Conservation (phyloP, 1,140 invertebrate genomes). For the Lordiphosa stackelbergi region DNA sequence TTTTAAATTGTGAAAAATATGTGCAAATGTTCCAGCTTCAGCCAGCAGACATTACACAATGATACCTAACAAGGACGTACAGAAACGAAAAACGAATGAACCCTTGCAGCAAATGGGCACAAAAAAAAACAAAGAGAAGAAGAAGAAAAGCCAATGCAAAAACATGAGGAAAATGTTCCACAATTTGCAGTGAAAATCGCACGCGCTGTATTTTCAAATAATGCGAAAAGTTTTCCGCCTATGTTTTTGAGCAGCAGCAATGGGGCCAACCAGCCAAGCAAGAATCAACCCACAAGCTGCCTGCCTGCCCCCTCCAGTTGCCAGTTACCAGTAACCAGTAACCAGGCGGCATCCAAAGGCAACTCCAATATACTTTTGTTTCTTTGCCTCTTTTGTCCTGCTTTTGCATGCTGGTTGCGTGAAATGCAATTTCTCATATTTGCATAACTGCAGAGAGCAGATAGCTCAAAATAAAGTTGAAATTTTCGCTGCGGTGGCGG, state of each 20-base stretch:
- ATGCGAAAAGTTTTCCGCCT: slow-evolving; percentile 71
- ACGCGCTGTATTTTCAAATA: slow-evolving; percentile 70
- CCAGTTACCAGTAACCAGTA: slow-evolving; percentile 15
- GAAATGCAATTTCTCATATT: slow-evolving; percentile 74
- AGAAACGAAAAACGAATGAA: slow-evolving; percentile 27
- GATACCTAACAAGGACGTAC: slow-evolving; percentile 57
- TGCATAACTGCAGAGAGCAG: slow-evolving; percentile 73
- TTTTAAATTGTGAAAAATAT: slow-evolving; percentile 74
- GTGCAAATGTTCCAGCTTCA: slow-evolving; percentile 56
- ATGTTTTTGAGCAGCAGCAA: slow-evolving; percentile 44
- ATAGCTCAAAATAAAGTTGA: slow-evolving; percentile 74
- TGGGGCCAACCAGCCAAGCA: slow-evolving; percentile 1
- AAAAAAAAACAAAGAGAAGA: slow-evolving; percentile 12
- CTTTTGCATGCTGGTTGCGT: slow-evolving; percentile 47
- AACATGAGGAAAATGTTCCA: slow-evolving; percentile 63
- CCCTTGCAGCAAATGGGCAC: slow-evolving; percentile 1
- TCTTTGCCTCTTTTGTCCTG: slow-evolving; percentile 62
- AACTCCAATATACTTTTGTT: slow-evolving; percentile 73
- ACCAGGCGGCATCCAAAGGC: slow-evolving; percentile 16
- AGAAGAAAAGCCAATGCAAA: slow-evolving; percentile 49
- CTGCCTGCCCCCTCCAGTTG: slow-evolving; percentile 7
- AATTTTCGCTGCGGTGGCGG: slow-evolving; percentile 55
- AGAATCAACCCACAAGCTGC: slow-evolving; percentile 10
- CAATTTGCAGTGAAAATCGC: slow-evolving; percentile 68
- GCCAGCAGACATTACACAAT: slow-evolving; percentile 57